Conservation (phyloP, 2,888 invertebrate species). For the Syrista parreyssii region DNA sequence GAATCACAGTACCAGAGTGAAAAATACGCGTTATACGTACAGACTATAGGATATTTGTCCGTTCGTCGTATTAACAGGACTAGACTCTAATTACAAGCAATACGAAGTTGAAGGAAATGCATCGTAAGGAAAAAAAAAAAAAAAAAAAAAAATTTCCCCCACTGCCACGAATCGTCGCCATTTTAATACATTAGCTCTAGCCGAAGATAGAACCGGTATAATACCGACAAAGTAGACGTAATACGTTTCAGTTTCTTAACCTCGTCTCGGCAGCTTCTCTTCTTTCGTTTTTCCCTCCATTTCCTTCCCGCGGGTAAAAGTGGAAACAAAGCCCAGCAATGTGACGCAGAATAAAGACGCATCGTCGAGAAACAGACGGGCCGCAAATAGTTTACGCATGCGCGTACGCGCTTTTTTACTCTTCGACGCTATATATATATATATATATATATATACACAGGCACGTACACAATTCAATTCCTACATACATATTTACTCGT, state of each 20-base stretch:
- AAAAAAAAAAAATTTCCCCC: neutral
- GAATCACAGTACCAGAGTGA: neutral
- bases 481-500: neutral
- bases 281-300: constrained; percentile 9
- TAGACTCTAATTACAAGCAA: neutral
- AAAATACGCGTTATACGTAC: neutral
- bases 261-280: neutral
- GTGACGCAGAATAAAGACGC: neutral
- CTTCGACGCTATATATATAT: neutral
- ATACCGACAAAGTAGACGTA: neutral
- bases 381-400: constrained; percentile 3
- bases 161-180: neutral
- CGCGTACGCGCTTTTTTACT: neutral
- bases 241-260: neutral
- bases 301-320: neutral
- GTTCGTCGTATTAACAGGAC: neutral
- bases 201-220: neutral
- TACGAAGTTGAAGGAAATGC: neutral
- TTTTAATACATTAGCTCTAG: neutral
- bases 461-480: too few species aligned
- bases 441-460: too few species aligned
- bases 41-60: neutral
- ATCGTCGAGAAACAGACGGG: neutral
- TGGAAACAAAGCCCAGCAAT: neutral
- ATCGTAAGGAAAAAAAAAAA: too few species aligned